A percentile compares a stretch with the other conserved stretches of the same genome.
These are phyloP conservation scores for Rotaria macrura DNA, from an alignment of 2,888 invertebrate genomes.

Conservation along the genomic window DNA sequence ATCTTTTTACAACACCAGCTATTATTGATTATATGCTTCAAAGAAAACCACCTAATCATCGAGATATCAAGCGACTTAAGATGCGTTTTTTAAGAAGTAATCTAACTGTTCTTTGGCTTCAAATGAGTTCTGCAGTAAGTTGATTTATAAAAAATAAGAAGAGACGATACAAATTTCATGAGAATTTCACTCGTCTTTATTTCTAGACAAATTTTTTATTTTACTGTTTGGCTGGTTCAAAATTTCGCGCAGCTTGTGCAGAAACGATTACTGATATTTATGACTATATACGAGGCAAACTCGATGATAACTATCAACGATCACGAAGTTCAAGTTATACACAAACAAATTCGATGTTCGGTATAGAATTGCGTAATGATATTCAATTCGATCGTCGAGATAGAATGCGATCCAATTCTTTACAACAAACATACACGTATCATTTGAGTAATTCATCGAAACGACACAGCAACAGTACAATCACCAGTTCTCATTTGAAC, in stretches of 20 bases:
- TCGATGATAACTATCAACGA: not conserved
- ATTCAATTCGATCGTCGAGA: not conserved
- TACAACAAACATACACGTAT: not conserved
- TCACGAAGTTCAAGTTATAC: not conserved
- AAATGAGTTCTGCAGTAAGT: not conserved
- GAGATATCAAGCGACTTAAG: not conserved
- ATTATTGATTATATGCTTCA: not conserved
- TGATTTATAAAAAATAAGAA: not conserved
- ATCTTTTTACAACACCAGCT: not conserved
- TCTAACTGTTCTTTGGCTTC: not conserved
- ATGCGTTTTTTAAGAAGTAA: not conserved
- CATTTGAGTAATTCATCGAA: not conserved
- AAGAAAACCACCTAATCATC: not conserved
- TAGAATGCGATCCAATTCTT: not conserved
- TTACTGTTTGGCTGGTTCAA: conserved; percentile 5
- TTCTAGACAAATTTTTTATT: not conserved
- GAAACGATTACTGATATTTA: not conserved
- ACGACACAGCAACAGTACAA: not conserved
- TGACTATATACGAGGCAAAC: not conserved
- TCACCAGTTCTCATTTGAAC: not conserved
- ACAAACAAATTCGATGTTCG: not conserved
- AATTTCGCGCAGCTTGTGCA: not conserved
- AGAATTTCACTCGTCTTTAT: not conserved
- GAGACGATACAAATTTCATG: too few relatives aligned
- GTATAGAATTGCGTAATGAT: not conserved